phyloP scores from a whole-genome alignment of 2,797 vertebrate species.

The Onychomys arenicola region DNA sequence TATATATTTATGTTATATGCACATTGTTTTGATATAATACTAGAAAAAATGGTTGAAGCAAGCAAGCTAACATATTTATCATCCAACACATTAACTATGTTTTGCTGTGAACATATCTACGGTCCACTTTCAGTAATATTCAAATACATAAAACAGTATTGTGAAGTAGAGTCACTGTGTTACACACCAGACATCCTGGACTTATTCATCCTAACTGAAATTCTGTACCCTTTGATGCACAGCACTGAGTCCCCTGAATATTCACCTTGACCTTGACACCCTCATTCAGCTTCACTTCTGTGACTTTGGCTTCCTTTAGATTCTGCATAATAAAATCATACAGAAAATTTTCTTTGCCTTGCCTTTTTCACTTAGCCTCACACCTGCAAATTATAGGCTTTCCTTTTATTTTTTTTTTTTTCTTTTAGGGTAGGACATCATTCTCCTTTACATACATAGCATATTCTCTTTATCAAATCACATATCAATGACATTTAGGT shows the following conservation, averaged over 20 bases:
- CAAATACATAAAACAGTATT: neutral
- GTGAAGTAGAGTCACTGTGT: neutral
- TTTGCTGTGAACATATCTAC: neutral
- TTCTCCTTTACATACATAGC: neutral
- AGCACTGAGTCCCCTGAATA: rapidly evolving
- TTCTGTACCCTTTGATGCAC: neutral
- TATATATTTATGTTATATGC: neutral
- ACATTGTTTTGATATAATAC: neutral
- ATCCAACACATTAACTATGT: too few species aligned
- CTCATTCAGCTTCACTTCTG: neutral
- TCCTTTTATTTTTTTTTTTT: neutral
- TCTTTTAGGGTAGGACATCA: neutral
- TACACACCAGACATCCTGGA: neutral
- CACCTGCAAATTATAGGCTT: neutral
- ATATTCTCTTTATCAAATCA: neutral
- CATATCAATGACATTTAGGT: neutral
- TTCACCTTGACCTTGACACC: neutral
- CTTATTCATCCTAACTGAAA: neutral
- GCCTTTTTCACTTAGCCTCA: neutral
- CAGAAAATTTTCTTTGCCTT: neutral
- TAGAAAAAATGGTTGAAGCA: neutral
- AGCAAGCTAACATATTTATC: neutral
- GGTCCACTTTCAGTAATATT: neutral
- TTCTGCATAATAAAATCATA: neutral
- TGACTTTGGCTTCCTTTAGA: neutral